These are phyloP conservation scores for Sussaba pulchella DNA, from an alignment of 2,888 invertebrate species.

Conservation along the genomic window DNA sequence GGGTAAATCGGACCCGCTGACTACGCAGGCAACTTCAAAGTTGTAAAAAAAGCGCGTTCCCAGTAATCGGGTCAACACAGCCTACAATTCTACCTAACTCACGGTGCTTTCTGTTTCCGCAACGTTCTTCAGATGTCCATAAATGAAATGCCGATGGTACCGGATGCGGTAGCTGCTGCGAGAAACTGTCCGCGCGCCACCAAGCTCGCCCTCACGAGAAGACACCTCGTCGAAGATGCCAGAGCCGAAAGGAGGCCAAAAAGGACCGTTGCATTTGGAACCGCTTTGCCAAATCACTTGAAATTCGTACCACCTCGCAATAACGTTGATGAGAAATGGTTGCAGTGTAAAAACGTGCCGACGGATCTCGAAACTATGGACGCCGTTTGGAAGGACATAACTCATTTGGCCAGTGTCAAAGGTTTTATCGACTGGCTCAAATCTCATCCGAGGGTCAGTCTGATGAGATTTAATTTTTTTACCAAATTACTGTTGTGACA, in stretches of 20 bases:
- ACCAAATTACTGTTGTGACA: background rate
- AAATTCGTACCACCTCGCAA: conserved; percentile 86
- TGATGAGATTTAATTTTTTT: background rate
- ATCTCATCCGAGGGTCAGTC: conserved; percentile 71
- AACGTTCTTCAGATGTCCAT: conserved; percentile 82
- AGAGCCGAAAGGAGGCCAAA: conserved; percentile 85
- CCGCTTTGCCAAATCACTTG: conserved; percentile 85
- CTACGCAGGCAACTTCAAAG: no score
- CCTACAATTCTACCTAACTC: background rate
- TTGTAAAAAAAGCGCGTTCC: no score
- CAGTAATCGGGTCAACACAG: no score
- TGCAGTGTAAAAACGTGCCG: conserved; percentile 86
- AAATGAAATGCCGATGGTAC: conserved; percentile 87
- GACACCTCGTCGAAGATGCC: conserved; percentile 85
- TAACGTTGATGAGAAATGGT: conserved; percentile 86
- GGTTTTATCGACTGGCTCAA: conserved; percentile 77
- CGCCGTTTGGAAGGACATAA: conserved; percentile 88
- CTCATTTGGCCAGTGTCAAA: conserved; percentile 84
- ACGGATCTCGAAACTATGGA: conserved; percentile 87
- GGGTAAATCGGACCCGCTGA: no score
- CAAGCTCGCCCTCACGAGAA: conserved; percentile 85
- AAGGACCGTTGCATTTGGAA: conserved; percentile 86
- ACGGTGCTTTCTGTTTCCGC: background rate
- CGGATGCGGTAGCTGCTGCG: conserved; percentile 85
- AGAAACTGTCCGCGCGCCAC: conserved; percentile 85